Evolutionary conservation across 2,113 vertebrate genomes (phyloP).

Genomic region (Podarcis raffonei): DNA sequence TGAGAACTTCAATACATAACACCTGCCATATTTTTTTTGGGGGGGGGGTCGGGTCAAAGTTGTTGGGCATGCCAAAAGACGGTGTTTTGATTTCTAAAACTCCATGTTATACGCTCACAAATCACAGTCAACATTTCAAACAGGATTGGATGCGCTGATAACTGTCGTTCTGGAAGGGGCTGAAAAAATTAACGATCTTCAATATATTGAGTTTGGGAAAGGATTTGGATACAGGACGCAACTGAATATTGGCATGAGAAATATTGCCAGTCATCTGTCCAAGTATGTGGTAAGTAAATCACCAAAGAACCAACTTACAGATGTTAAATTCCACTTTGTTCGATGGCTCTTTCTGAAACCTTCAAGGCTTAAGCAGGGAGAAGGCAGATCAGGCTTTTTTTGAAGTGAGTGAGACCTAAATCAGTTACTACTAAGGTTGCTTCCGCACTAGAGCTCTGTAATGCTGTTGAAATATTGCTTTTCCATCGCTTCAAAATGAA

Average conservation of each 20-base stretch:
- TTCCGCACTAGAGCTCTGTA: background rate
- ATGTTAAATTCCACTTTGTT: background rate
- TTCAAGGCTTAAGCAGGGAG: background rate
- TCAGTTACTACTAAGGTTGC: background rate
- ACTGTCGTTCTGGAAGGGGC: constrained; percentile 67
- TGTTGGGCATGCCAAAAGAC: background rate
- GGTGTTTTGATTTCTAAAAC: background rate
- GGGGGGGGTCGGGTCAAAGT: too few relatives aligned
- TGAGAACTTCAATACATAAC: too few relatives aligned
- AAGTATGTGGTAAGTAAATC: constrained; percentile 68
- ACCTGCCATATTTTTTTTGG: too few relatives aligned
- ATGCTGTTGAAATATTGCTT: background rate
- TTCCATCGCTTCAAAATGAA: background rate
- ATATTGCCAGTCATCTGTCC: constrained; percentile 58
- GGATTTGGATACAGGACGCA: constrained; percentile 69
- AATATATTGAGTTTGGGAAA: constrained; percentile 73
- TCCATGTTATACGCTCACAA: background rate
- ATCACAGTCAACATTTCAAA: background rate
- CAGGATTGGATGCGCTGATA: constrained; percentile 71
- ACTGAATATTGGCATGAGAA: constrained; percentile 62
- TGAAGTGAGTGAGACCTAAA: background rate
- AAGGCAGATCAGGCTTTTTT: background rate
- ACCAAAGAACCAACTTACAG: background rate
- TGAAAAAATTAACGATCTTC: constrained; percentile 47
- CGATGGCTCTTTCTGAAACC: background rate